These are phyloP conservation scores for Ardeotis arabs DNA, from an alignment of 2,113 vertebrate species.

Conservation along the genomic window DNA sequence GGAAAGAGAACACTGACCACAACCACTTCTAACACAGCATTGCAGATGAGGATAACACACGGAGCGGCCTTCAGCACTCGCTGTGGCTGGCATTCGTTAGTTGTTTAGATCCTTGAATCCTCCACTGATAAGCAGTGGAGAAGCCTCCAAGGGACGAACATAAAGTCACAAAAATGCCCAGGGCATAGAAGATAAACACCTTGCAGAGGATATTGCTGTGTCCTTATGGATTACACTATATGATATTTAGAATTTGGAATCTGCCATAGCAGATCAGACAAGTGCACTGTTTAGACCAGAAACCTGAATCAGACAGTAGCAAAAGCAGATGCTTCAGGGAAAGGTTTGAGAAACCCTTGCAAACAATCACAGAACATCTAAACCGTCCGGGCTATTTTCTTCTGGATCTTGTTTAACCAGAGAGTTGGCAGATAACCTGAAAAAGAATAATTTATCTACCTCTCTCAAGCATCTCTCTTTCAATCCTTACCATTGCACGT, in stretches of 20 bases:
- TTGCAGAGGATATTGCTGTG: background rate
- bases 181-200: background rate
- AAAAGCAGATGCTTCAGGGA: constrained; percentile 3
- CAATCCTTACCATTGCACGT: rapidly evolving
- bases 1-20: background rate
- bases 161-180: background rate
- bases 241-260: background rate
- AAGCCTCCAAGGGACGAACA: background rate
- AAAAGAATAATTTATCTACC: background rate
- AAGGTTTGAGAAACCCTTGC: background rate
- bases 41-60: background rate
- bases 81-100: background rate
- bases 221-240: background rate
- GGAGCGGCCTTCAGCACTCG: rapidly evolving
- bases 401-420: background rate
- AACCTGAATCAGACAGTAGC: background rate
- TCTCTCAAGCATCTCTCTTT: background rate
- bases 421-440: background rate
- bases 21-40: background rate
- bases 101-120: background rate
- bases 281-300: background rate
- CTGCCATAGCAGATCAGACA: background rate
- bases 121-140: background rate
- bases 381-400: background rate
- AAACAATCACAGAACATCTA: background rate